Conservation (phyloP, 2,888 invertebrate species). For the Agriotes lineatus region DNA sequence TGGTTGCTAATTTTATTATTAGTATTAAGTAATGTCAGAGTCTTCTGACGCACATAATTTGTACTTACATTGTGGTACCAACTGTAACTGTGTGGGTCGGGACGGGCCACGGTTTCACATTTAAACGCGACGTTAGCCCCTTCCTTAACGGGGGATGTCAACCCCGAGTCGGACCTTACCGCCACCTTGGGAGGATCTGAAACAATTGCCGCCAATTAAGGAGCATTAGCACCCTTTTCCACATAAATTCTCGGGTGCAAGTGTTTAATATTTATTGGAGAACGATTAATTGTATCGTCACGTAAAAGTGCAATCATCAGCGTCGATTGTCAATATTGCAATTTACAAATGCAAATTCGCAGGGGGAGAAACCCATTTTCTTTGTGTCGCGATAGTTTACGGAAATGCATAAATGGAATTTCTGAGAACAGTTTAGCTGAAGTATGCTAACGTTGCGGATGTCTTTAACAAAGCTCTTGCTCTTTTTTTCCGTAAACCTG, state of each 20-base stretch:
- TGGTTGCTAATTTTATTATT: no score
- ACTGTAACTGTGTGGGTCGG: slow-evolving; percentile 78
- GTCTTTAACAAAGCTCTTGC: slow-evolving; percentile 50
- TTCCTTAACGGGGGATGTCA: slow-evolving; percentile 71
- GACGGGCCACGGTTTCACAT: slow-evolving; percentile 84
- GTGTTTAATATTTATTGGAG: neutral
- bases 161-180: slow-evolving; percentile 73
- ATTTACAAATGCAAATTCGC: no score
- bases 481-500: slow-evolving; percentile 49
- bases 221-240: slow-evolving; percentile 31
- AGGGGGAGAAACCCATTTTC: no score
- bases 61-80: slow-evolving; percentile 87
- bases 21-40: no score
- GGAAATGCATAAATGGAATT: slow-evolving; percentile 42
- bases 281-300: neutral
- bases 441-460: slow-evolving; percentile 56
- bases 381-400: slow-evolving; percentile 10
- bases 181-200: slow-evolving; percentile 85
- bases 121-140: slow-evolving; percentile 83
- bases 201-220: slow-evolving; percentile 57
- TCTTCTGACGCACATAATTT: no score
- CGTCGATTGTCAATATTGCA: no score
- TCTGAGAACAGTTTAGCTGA: slow-evolving; percentile 51
- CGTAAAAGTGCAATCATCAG: no score
- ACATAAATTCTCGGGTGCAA: slow-evolving; percentile 5